A percentile compares a stretch with the other conserved stretches of the same genome.
phyloP scores from a whole-genome alignment of 2,113 vertebrate species.

The Otolemur garnettii region DNA sequence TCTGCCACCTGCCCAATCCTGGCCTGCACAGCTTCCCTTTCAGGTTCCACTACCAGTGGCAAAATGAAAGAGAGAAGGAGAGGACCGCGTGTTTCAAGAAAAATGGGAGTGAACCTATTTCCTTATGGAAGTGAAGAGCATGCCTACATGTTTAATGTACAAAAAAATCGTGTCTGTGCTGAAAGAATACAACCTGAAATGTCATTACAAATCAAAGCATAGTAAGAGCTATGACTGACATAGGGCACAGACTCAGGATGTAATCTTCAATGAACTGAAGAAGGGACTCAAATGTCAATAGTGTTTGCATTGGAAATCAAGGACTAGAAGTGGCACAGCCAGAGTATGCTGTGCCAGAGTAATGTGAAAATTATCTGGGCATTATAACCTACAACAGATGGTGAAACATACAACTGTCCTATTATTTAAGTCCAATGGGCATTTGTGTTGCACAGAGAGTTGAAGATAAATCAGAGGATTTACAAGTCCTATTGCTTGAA shows the following conservation, averaged over 20 bases:
- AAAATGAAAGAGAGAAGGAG: conserved; percentile 82
- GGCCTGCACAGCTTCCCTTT: conserved; percentile 90
- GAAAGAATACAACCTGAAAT: conserved; percentile 83
- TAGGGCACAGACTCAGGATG: conserved; percentile 67
- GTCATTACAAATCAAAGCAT: conserved; percentile 80
- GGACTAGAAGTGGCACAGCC: rapidly evolving
- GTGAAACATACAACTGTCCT: neutral
- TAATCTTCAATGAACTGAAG: conserved; percentile 71
- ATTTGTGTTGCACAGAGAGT: rapidly evolving
- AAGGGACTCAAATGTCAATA: conserved; percentile 73
- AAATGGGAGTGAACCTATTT: conserved; percentile 84
- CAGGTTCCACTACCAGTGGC: conserved; percentile 86
- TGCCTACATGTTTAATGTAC: conserved; percentile 83
- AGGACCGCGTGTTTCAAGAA: conserved; percentile 81
- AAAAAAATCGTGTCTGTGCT: conserved; percentile 83
- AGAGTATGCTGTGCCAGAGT: rapidly evolving
- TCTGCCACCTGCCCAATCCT: conserved; percentile 85
- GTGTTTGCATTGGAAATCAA: neutral
- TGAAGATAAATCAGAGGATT: neutral
- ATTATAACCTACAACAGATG: neutral
- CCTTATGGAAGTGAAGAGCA: conserved; percentile 84
- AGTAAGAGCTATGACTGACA: conserved; percentile 81
- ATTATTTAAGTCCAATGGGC: neutral
- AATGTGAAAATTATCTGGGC: neutral
- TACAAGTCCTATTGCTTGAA: neutral